Conservation (phyloP, 2,888 invertebrate genomes). For the Drosophila borealis region DNA sequence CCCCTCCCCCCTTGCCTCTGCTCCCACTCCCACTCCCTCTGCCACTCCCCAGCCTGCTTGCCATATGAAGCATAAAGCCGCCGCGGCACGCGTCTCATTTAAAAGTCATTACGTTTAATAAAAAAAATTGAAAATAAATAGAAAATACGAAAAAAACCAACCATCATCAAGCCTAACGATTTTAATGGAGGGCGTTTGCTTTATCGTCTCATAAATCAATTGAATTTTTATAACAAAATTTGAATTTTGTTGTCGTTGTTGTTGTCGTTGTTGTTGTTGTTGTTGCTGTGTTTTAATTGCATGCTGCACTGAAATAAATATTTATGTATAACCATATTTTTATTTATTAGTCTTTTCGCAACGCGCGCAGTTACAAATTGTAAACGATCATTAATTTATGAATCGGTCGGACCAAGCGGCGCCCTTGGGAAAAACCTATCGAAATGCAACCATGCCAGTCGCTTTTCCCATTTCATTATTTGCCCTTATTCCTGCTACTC, state of each 20-base stretch:
- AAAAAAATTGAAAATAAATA: slow-evolving; percentile 19
- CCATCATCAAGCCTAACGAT: slow-evolving; percentile 52
- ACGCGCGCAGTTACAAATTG: slow-evolving; percentile 26
- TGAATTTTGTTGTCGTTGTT: slow-evolving; percentile 26
- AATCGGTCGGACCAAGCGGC: background rate
- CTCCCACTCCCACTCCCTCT: background rate
- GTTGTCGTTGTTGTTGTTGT: slow-evolving; percentile 16
- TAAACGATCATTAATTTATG: slow-evolving; percentile 45
- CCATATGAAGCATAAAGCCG: slow-evolving; percentile 29
- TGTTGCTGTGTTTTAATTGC: slow-evolving; percentile 63
- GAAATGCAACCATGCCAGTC: background rate
- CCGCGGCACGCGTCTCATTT: slow-evolving; percentile 73
- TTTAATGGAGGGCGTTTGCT: slow-evolving; percentile 51
- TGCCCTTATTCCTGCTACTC: too few relatives aligned
- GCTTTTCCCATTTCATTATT: background rate
- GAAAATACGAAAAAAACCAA: slow-evolving; percentile 17
- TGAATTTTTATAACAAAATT: slow-evolving; percentile 61
- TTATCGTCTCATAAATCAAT: slow-evolving; percentile 75
- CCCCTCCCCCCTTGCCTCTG: background rate
- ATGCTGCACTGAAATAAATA: slow-evolving; percentile 60
- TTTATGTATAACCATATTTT: slow-evolving; percentile 26
- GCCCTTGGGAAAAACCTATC: slow-evolving; percentile 2
- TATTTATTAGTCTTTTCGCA: slow-evolving; percentile 36
- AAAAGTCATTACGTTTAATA: slow-evolving; percentile 76
- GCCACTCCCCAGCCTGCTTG: background rate